These are phyloP conservation scores for Hydrochoerus hydrochaeris DNA, from an alignment of 2,113 vertebrate species.

Conservation along the genomic window DNA sequence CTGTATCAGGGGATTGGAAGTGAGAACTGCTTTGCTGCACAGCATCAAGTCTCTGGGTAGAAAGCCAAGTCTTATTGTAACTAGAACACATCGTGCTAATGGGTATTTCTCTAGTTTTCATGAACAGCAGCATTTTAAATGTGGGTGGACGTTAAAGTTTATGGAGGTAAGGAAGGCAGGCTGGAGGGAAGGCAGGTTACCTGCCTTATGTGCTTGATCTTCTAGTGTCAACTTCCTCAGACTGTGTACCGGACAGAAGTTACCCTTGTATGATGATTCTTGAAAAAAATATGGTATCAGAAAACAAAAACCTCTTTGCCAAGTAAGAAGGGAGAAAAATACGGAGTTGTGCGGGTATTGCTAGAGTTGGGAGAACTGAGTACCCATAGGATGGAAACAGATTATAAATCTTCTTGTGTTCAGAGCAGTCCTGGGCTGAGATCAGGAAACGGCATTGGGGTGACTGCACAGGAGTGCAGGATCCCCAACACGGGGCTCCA, in stretches of 20 bases:
- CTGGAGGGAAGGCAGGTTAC: neutral
- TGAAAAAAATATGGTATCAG: neutral
- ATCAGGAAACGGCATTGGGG: neutral
- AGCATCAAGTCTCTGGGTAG: neutral
- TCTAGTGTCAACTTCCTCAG: slow-evolving; percentile 44
- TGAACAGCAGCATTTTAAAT: slow-evolving; percentile 5
- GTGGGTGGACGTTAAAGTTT: neutral
- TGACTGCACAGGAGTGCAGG: neutral
- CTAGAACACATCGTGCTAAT: neutral
- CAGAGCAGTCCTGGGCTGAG: neutral
- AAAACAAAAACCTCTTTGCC: slow-evolving; percentile 42
- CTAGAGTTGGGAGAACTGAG: neutral
- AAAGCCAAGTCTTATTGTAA: neutral
- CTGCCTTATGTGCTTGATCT: slow-evolving; percentile 45
- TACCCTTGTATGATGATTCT: neutral
- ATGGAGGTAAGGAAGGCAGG: neutral
- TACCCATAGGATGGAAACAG: neutral
- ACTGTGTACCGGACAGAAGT: slow-evolving; percentile 10
- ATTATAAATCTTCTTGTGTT: neutral
- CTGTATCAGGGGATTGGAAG: slow-evolving; percentile 57
- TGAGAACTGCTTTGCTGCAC: neutral
- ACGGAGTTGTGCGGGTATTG: neutral
- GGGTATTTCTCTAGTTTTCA: neutral
- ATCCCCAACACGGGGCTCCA: neutral
- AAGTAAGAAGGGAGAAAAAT: neutral